phyloP scores from a whole-genome alignment of 2,888 invertebrate species.

The Agonum fuliginosum region DNA sequence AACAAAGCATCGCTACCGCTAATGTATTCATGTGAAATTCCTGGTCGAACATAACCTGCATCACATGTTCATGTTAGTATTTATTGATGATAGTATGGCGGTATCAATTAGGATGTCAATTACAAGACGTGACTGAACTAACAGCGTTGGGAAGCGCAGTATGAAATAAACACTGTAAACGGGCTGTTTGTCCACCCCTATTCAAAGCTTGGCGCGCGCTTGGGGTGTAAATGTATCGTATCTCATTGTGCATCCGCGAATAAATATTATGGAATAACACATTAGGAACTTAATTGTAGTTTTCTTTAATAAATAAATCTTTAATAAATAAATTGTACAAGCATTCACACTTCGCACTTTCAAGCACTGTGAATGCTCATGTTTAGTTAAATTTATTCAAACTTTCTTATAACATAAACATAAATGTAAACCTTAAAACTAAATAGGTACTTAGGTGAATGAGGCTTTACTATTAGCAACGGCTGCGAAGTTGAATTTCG shows the following conservation, averaged over 20 bases:
- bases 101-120: slow-evolving; percentile 56
- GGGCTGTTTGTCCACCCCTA: slow-evolving; percentile 26
- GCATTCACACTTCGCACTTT: too few relatives aligned
- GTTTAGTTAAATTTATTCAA: too few relatives aligned
- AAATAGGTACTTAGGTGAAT: too few relatives aligned
- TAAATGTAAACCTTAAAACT: too few relatives aligned
- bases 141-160: slow-evolving; percentile 46
- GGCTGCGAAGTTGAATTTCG: too few relatives aligned
- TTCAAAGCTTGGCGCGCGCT: neutral
- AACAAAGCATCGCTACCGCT: slow-evolving; percentile 10
- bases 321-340: too few relatives aligned
- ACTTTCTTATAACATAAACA: too few relatives aligned
- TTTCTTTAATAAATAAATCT: too few relatives aligned
- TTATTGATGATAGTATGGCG: slow-evolving; percentile 27
- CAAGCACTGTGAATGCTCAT: too few relatives aligned
- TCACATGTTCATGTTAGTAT: slow-evolving; percentile 32
- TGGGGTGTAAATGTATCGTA: slow-evolving; percentile 6
- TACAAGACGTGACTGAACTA: slow-evolving; percentile 45
- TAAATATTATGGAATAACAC: neutral
- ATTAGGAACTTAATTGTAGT: too few relatives aligned
- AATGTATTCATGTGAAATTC: slow-evolving; percentile 49
- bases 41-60: neutral
- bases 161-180: slow-evolving; percentile 48
- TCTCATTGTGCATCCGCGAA: neutral
- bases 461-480: too few relatives aligned